phyloP scores from a whole-genome alignment of 2,797 vertebrate species.

The Phrynocephalus guinanensis region DNA sequence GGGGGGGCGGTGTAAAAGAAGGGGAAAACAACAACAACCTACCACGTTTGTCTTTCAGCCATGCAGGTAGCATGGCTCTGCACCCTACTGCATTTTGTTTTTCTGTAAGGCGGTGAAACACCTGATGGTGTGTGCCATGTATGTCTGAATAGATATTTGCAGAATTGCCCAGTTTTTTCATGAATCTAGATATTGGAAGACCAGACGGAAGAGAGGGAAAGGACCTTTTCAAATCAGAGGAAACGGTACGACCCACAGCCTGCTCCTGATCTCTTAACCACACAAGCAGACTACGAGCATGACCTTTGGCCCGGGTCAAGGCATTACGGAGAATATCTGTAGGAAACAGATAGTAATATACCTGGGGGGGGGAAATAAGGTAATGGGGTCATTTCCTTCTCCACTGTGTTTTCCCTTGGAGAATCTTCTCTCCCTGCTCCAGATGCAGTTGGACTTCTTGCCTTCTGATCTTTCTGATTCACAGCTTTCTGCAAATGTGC shows the following conservation, averaged over 20 bases:
- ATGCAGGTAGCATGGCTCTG: background rate
- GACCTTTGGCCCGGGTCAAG: background rate
- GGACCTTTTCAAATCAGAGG: background rate
- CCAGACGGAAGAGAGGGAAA: background rate
- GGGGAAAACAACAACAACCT: too few species aligned
- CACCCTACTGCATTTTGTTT: background rate
- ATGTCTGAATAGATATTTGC: too few species aligned
- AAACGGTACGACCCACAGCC: background rate
- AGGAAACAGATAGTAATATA: conserved; percentile 2
- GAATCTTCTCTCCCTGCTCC: background rate
- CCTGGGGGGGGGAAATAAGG: background rate
- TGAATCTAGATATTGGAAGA: background rate
- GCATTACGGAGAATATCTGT: background rate
- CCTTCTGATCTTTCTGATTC: too few species aligned
- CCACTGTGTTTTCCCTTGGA: background rate
- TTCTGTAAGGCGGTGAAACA: background rate
- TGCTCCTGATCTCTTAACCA: background rate
- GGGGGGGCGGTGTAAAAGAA: too few species aligned
- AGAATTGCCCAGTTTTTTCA: background rate
- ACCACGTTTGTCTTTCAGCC: background rate
- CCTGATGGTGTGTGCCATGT: background rate
- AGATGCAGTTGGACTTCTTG: conserved; percentile 4
- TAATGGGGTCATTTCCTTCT: conserved; percentile 6
- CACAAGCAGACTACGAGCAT: background rate
- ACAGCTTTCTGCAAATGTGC: conserved; percentile 26